phyloP scores from a whole-genome alignment of 2,797 vertebrate species.

The Acropternis orthonyx region DNA sequence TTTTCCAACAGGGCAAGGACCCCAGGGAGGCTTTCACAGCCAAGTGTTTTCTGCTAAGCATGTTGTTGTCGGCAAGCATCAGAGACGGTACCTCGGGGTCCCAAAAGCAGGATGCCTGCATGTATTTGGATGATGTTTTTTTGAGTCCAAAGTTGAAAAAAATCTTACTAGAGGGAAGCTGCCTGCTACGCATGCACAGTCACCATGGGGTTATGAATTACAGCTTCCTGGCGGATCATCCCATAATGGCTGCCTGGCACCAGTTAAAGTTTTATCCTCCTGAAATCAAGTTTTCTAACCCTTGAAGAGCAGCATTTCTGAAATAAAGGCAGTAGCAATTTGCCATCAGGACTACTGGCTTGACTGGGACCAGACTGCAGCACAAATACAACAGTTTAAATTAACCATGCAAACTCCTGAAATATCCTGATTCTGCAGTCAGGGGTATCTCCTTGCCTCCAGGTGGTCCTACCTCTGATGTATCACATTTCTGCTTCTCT shows the following conservation, averaged over 20 bases:
- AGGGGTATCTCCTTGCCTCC: not conserved
- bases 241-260: not conserved
- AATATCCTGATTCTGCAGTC: not conserved
- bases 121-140: not conserved
- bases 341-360: not conserved
- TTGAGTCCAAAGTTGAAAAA: not conserved
- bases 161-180: not conserved
- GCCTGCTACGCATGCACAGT: not conserved
- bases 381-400: not conserved
- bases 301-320: not conserved
- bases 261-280: not conserved
- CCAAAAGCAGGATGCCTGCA: not conserved
- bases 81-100: not conserved
- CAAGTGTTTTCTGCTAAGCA: accelerated
- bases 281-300: not conserved
- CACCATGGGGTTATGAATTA: not conserved
- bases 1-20: accelerated
- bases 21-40: not conserved
- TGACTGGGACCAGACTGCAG: not conserved
- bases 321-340: not conserved
- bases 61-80: not conserved
- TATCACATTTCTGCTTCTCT: not conserved
- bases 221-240: not conserved
- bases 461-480: not conserved
- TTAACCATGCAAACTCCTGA: not conserved